phyloP scores from a whole-genome alignment of 2,797 vertebrate genomes.

The Malacoctenus gilli region DNA sequence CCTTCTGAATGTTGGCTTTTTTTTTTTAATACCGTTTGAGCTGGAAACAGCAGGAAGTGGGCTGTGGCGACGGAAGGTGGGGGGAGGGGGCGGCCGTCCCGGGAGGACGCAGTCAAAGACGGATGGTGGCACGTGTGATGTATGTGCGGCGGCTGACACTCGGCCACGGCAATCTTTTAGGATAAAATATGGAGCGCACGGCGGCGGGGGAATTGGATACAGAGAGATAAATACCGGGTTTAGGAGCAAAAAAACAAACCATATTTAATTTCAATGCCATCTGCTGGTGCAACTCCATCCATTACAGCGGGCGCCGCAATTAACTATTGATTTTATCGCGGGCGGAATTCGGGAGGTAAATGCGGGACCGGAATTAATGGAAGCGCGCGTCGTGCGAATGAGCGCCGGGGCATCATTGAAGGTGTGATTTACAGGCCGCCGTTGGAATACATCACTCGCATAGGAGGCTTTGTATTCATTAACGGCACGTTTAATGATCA shows the following conservation, averaged over 20 bases:
- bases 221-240: constrained; percentile 49
- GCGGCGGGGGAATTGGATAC: constrained; percentile 47
- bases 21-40: constrained; percentile 22
- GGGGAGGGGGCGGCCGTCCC: constrained; percentile 27
- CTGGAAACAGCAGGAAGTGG: constrained; percentile 25
- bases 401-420: too few relatives aligned
- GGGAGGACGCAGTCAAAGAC: constrained; percentile 62
- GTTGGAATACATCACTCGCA: not conserved
- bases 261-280: constrained; percentile 43
- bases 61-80: too few relatives aligned
- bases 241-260: constrained; percentile 24
- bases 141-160: constrained; percentile 54
- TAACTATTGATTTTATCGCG: not conserved
- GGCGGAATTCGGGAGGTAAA: too few relatives aligned
- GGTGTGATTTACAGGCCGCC: not conserved
- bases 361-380: too few relatives aligned
- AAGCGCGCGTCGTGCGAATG: not conserved
- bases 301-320: constrained; percentile 36
- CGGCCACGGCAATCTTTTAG: constrained; percentile 54
- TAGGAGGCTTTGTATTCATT: not conserved
- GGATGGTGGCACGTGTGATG: constrained; percentile 52
- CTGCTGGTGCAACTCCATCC: constrained; percentile 21
- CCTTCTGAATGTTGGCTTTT: constrained; percentile 32
- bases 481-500: not conserved
- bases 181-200: constrained; percentile 57